Conservation (phyloP, 2,113 vertebrate species). For the Genyomyrus donnyi region DNA sequence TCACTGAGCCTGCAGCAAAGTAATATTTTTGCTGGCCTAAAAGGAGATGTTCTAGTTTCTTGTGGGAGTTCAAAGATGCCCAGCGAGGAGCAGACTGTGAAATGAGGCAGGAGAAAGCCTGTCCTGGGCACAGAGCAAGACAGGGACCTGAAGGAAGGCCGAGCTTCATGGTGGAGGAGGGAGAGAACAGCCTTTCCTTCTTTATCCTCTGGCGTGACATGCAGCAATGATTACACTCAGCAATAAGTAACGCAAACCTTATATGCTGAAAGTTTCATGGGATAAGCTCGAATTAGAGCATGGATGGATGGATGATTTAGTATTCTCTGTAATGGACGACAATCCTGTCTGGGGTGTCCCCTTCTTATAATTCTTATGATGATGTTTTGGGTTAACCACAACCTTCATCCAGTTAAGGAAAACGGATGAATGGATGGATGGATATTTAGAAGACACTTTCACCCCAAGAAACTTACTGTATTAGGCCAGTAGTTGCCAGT, state of each 20-base stretch:
- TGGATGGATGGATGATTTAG: background rate
- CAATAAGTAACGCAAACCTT: background rate
- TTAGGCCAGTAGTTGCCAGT: background rate
- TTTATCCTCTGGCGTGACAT: background rate
- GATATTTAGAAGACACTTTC: background rate
- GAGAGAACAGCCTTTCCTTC: background rate
- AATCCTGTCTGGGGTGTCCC: background rate
- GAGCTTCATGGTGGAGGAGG: background rate
- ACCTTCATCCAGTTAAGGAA: background rate
- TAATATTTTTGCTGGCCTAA: background rate
- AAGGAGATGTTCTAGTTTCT: background rate
- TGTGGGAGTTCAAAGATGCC: background rate
- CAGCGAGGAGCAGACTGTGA: background rate
- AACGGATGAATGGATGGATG: background rate
- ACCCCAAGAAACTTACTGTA: background rate
- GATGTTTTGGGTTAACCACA: background rate
- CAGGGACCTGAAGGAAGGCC: background rate
- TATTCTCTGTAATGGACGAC: background rate
- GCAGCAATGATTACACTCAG: background rate
- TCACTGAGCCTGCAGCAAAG: background rate
- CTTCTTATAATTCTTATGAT: background rate
- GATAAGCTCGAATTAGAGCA: background rate
- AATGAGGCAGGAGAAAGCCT: background rate
- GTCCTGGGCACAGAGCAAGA: background rate
- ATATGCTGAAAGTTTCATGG: background rate